Evolutionary conservation across 2,797 vertebrate genomes (phyloP).

Genomic region (Myioborus melanocephalus): DNA sequence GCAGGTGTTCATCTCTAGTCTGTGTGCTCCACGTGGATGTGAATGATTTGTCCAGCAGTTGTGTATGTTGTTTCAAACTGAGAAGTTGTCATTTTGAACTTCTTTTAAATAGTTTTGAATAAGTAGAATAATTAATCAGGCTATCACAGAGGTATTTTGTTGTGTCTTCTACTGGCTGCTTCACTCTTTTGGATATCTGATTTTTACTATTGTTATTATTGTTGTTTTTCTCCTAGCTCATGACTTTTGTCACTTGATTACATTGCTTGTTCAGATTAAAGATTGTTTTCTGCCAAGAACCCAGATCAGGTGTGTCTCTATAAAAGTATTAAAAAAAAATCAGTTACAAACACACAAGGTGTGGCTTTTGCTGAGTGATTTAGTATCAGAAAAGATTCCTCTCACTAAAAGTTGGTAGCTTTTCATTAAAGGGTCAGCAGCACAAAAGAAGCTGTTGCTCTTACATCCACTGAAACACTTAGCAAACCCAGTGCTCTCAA

Average conservation of each 20-base stretch:
- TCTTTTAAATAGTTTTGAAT: neutral
- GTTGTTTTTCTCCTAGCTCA: neutral
- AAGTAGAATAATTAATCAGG: neutral
- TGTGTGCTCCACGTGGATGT: neutral
- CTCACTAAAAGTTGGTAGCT: neutral
- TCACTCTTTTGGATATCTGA: neutral
- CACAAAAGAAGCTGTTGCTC: neutral
- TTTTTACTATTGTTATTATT: neutral
- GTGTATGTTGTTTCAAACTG: neutral
- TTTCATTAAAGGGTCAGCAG: neutral
- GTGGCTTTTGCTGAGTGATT: neutral
- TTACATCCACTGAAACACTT: neutral
- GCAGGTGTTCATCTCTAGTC: neutral
- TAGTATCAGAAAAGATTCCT: neutral
- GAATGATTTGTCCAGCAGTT: neutral
- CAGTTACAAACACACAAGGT: rapidly evolving
- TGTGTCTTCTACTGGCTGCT: neutral
- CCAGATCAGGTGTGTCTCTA: neutral
- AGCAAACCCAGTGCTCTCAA: neutral
- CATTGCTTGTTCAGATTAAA: neutral
- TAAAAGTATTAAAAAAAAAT: neutral
- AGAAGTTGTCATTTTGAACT: neutral
- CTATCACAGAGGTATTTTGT: rapidly evolving
- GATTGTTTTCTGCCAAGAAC: neutral
- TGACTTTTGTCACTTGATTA: neutral